These are phyloP conservation scores for Monochamus alternatus DNA, from an alignment of 2,888 invertebrate species.

Conservation along the genomic window DNA sequence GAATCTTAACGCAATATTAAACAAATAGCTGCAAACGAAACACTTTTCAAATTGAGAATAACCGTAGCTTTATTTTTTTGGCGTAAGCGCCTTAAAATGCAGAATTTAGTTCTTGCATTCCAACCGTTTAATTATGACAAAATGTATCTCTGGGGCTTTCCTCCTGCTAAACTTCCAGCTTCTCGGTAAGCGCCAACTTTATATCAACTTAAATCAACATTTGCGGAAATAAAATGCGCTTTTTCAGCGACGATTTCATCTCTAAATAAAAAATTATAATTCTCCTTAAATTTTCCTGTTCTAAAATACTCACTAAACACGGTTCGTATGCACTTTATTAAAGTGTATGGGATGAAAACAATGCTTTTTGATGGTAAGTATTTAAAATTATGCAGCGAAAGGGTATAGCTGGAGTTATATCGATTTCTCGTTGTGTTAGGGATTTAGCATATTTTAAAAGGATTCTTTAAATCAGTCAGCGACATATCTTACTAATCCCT, in stretches of 20 bases:
- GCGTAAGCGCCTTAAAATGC: slow-evolving; percentile 10
- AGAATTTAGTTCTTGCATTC: slow-evolving; percentile 20
- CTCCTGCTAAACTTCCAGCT: slow-evolving; percentile 20
- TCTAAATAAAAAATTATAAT: slow-evolving; percentile 8
- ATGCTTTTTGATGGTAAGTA: no score
- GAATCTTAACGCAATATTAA: background rate
- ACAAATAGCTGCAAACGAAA: background rate
- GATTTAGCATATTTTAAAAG: no score
- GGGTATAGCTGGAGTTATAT: no score
- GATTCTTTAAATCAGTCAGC: no score
- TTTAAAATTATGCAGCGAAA: no score
- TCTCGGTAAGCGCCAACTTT: slow-evolving; percentile 45
- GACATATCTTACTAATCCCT: no score
- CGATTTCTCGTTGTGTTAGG: no score
- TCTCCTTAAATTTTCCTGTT: background rate
- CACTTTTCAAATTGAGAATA: background rate
- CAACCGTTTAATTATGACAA: slow-evolving; percentile 31
- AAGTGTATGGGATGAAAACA: no score
- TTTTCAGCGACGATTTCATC: background rate
- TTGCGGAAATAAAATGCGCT: slow-evolving; percentile 28
- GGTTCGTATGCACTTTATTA: no score
- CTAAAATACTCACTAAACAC: background rate
- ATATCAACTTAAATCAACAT: slow-evolving; percentile 54
- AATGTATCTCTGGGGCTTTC: slow-evolving; percentile 23
- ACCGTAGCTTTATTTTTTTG: slow-evolving; percentile 1